These are phyloP conservation scores for Barypeithes pellucidus DNA, from an alignment of 2,888 invertebrate species.

Conservation along the genomic window DNA sequence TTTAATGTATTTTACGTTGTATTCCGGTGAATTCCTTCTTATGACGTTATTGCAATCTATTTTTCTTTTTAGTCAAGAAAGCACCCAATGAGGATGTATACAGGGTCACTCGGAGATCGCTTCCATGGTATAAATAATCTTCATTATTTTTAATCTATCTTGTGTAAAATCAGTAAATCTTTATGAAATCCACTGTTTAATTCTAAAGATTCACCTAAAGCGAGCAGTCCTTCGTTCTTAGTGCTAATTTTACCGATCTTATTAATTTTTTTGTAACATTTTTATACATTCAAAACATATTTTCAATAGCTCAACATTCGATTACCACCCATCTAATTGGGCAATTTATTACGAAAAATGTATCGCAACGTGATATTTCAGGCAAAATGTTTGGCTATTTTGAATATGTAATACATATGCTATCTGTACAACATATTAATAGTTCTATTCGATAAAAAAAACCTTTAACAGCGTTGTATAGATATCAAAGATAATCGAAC, in stretches of 20 bases:
- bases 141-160: constrained; percentile 42
- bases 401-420: not conserved
- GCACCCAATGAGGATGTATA: constrained; percentile 53
- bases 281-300: not conserved
- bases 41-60: not conserved
- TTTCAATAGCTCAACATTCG: not conserved
- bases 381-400: not conserved
- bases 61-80: constrained; percentile 52
- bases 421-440: not conserved
- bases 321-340: not conserved
- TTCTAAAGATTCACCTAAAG: too few relatives aligned
- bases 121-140: constrained; percentile 51
- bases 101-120: constrained; percentile 55
- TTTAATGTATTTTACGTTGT: too few relatives aligned
- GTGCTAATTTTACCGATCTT: not conserved
- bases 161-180: not conserved
- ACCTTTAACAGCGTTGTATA: not conserved
- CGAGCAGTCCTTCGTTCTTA: not conserved
- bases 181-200: not conserved
- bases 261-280: not conserved
- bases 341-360: not conserved
- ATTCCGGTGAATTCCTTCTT: not conserved
- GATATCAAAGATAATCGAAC: not conserved
- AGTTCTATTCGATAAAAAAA: not conserved
- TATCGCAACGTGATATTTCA: too few relatives aligned